A percentile compares a stretch with the other conserved stretches of the same genome.
Evolutionary conservation across 2,797 vertebrate genomes (phyloP).

Genomic region (Anableps anableps): DNA sequence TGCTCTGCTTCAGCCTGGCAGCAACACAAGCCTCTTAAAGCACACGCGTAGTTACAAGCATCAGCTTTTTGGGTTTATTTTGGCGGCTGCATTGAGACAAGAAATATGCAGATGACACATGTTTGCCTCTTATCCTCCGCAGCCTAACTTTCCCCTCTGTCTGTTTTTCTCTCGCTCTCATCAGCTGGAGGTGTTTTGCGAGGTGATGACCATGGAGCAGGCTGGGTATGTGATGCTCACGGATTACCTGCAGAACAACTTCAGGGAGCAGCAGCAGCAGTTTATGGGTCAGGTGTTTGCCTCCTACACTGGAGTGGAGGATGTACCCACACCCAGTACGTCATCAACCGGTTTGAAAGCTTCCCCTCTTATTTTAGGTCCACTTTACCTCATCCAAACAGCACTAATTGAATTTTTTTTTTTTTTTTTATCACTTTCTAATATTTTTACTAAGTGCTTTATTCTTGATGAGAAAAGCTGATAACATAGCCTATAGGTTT

Average conservation of each 20-base stretch:
- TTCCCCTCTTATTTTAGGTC: neutral
- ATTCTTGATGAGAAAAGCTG: neutral
- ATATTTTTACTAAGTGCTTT: neutral
- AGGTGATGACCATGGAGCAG: constrained; percentile 98
- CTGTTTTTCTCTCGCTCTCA: neutral
- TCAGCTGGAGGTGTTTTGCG: constrained; percentile 91
- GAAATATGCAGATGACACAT: constrained; percentile 1
- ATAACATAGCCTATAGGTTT: too few relatives aligned
- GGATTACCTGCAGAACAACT: constrained; percentile 98
- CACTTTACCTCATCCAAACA: neutral
- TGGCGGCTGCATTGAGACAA: neutral
- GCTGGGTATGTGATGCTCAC: constrained; percentile 97
- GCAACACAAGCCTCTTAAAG: constrained; percentile 37
- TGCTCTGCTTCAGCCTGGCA: constrained; percentile 39
- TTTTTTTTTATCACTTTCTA: neutral
- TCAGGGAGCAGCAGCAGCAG: constrained; percentile 91
- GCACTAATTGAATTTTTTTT: neutral
- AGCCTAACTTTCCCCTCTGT: neutral
- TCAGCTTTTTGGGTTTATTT: constrained; percentile 22
- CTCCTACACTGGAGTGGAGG: constrained; percentile 95
- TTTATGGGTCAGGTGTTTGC: constrained; percentile 95
- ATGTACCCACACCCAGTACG: constrained; percentile 90
- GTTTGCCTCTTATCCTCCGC: neutral
- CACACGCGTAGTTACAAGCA: constrained; percentile 10
- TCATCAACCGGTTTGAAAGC: constrained; percentile 28